Conservation (phyloP, 1,140 invertebrate species). For the Heterodera carotae region DNA sequence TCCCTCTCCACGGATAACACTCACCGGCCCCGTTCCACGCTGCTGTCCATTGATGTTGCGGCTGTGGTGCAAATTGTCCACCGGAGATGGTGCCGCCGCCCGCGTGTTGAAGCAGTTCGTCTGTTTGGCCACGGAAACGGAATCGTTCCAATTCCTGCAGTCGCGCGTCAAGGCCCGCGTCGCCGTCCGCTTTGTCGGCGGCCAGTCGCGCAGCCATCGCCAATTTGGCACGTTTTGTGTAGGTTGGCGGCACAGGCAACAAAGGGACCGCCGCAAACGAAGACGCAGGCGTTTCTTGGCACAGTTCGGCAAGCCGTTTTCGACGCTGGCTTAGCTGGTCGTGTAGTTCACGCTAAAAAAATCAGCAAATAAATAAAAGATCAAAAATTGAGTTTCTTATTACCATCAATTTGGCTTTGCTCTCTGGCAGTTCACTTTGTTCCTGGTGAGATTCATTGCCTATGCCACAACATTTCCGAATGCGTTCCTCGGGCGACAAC, state of each 20-base stretch:
- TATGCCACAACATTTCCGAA: neutral
- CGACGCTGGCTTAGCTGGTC: slow-evolving; percentile 1
- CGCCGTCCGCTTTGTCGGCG: slow-evolving; percentile 1
- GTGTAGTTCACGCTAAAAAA: neutral
- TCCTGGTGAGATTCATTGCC: neutral
- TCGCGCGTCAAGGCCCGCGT: slow-evolving; percentile 6
- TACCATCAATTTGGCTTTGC: slow-evolving; percentile 8
- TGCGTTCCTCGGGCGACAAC: neutral
- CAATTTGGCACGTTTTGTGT: neutral
- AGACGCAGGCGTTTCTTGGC: neutral
- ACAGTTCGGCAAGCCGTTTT: neutral
- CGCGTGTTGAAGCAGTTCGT: too few relatives aligned
- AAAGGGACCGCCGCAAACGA: neutral
- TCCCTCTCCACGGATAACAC: too few relatives aligned
- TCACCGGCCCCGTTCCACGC: too few relatives aligned
- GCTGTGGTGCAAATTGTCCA: neutral
- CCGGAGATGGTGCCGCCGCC: neutral
- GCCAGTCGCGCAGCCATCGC: neutral
- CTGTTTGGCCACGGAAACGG: neutral
- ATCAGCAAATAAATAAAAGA: too few relatives aligned
- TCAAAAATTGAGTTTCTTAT: too few relatives aligned
- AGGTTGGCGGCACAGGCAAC: neutral
- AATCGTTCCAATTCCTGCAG: neutral
- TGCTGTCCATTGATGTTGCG: neutral
- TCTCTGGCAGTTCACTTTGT: neutral